Percentiles rank a stretch among this genome's conserved stretches.
Conservation (phyloP, 2,888 invertebrate species). For the Platynereis dumerilii region DNA sequence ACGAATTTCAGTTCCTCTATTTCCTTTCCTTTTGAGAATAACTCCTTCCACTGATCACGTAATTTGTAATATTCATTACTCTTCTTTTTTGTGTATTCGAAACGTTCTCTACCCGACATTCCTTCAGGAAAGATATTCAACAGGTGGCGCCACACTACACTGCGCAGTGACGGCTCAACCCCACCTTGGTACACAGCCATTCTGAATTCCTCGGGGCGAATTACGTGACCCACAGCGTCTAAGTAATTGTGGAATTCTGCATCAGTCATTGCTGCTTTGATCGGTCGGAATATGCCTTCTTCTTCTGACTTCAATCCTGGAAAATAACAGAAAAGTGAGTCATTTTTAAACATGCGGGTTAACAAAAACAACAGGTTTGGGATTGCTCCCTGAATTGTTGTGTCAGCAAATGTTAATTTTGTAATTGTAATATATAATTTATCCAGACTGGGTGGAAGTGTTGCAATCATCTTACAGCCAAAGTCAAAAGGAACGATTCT, state of each 20-base stretch:
- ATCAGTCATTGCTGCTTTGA: slow-evolving; percentile 78
- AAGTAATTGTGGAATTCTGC: slow-evolving; percentile 87
- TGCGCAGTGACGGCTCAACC: slow-evolving; percentile 86
- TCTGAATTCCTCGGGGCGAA: slow-evolving; percentile 82
- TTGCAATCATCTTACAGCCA: too few species aligned
- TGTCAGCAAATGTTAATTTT: too few species aligned
- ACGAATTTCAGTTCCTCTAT: slow-evolving; percentile 70
- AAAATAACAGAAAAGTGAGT: slow-evolving; percentile 2
- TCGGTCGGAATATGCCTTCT: slow-evolving; percentile 48
- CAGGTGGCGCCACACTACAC: slow-evolving; percentile 93
- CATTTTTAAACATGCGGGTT: slow-evolving; percentile 1
- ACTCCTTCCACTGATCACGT: slow-evolving; percentile 83
- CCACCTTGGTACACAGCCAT: slow-evolving; percentile 93
- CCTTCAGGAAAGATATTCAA: slow-evolving; percentile 92
- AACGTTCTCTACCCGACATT: slow-evolving; percentile 88
- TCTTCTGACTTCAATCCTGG: slow-evolving; percentile 50
- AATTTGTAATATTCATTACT: slow-evolving; percentile 85
- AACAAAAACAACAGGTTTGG: too few species aligned
- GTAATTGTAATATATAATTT: too few species aligned
- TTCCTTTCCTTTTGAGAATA: slow-evolving; percentile 67
- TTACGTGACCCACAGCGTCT: slow-evolving; percentile 88
- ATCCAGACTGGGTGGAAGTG: too few species aligned
- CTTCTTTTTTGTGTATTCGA: slow-evolving; percentile 92
- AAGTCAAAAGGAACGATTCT: too few species aligned
- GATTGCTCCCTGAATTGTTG: too few species aligned